Evolutionary conservation across 2,888 invertebrate genomes (phyloP).

Genomic region (Vannuccia rotundouncinata): DNA sequence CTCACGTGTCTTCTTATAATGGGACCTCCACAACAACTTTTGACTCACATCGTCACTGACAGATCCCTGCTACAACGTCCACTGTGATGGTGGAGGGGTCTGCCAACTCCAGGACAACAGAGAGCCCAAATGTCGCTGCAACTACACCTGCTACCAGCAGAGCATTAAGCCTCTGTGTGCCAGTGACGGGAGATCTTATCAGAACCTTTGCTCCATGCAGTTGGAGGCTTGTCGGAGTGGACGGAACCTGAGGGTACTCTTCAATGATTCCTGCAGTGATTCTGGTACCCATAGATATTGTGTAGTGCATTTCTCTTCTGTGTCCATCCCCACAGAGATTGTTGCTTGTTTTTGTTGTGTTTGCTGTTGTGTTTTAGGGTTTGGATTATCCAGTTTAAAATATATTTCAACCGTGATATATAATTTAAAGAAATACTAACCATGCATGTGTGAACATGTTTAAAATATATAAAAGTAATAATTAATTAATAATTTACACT

Average conservation of each 20-base stretch:
- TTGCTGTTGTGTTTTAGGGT: neutral
- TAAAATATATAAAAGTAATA: too few species aligned
- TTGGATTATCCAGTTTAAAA: neutral
- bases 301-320: neutral
- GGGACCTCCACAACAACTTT: too few species aligned
- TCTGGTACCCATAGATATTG: slow-evolving; percentile 14
- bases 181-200: slow-evolving; percentile 83
- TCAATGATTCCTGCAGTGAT: neutral
- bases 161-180: slow-evolving; percentile 71
- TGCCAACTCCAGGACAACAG: slow-evolving; percentile 74
- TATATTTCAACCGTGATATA: too few species aligned
- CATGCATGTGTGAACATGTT: neutral
- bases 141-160: slow-evolving; percentile 46
- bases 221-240: slow-evolving; percentile 69
- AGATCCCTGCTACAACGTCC: slow-evolving; percentile 77
- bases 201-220: slow-evolving; percentile 82
- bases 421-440: too few species aligned
- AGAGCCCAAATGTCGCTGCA: slow-evolving; percentile 72
- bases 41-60: too few species aligned
- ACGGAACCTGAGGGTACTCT: neutral
- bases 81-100: slow-evolving; percentile 71
- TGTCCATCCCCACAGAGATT: neutral
- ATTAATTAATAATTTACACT: too few species aligned
- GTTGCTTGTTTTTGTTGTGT: too few species aligned
- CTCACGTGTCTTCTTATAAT: slow-evolving; percentile 14